Conservation (phyloP, 2,113 vertebrate species). For the Perca flavescens region DNA sequence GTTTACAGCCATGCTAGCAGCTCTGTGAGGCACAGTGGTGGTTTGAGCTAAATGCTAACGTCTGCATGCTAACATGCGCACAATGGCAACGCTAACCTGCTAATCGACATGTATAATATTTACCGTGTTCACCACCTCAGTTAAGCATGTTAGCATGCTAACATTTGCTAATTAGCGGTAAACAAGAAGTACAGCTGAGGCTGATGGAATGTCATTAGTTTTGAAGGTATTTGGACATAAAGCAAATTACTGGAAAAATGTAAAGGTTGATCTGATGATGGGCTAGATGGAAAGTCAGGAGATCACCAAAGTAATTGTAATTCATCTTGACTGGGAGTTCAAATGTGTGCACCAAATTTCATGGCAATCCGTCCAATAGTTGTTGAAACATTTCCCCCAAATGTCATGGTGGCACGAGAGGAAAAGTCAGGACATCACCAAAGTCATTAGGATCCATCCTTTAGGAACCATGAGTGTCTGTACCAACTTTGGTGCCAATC, state of each 20-base stretch:
- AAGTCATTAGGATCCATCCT: not conserved
- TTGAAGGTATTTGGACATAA: not conserved
- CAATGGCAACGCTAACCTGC: not conserved
- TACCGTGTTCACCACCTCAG: no score
- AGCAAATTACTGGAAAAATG: not conserved
- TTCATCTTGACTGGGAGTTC: not conserved
- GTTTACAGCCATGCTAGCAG: not conserved
- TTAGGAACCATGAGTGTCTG: not conserved
- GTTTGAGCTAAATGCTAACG: not conserved
- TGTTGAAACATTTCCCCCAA: not conserved
- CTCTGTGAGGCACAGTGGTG: not conserved
- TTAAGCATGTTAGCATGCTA: not conserved
- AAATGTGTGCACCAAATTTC: not conserved
- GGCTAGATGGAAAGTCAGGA: not conserved
- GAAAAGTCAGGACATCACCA: not conserved
- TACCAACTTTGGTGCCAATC: not conserved
- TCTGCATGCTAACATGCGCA: not conserved
- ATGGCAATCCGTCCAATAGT: not conserved
- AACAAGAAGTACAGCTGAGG: not conserved
- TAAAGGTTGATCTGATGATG: not conserved
- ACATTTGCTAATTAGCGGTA: not conserved
- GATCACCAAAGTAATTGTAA: not conserved
- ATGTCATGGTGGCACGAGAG: not conserved
- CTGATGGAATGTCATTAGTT: not conserved
- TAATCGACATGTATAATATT: not conserved